phyloP scores from a whole-genome alignment of 2,888 invertebrate species.

The Drosophila mayaguana region DNA sequence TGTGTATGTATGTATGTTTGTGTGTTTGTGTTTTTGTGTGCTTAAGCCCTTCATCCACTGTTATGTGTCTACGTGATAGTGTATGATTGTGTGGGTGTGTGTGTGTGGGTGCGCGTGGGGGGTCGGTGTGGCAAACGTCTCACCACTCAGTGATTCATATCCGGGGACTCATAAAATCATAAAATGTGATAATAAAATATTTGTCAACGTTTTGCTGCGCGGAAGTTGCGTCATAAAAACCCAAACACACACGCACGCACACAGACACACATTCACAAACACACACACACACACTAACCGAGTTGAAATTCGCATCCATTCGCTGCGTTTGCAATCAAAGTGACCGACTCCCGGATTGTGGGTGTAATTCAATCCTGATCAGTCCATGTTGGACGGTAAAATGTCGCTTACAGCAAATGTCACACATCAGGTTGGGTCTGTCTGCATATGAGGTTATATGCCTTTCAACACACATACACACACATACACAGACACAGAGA shows the following conservation, averaged over 20 bases:
- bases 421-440: conserved; percentile 65
- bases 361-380: conserved; percentile 82
- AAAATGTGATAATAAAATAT: conserved; percentile 81
- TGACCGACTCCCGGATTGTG: conserved; percentile 79
- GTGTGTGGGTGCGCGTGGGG: not conserved
- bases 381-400: conserved; percentile 75
- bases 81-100: not conserved
- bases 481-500: conserved; percentile 5
- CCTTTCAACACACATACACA: conserved; percentile 59
- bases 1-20: conserved; percentile 24
- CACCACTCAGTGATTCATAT: conserved; percentile 80
- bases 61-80: conserved; percentile 20
- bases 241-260: conserved; percentile 1
- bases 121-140: conserved; percentile 40
- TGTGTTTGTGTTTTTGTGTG: conserved; percentile 12
- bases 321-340: conserved; percentile 74
- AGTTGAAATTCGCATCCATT: conserved; percentile 45
- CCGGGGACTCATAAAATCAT: conserved; percentile 81
- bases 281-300: not conserved
- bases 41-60: too few relatives aligned
- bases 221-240: conserved; percentile 47
- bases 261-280: not conserved
- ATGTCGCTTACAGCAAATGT: conserved; percentile 80
- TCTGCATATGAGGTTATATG: conserved; percentile 52
- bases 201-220: conserved; percentile 76